phyloP scores from a whole-genome alignment of 92 coral and sea anemone species.

The Pocillopora meandrina region DNA sequence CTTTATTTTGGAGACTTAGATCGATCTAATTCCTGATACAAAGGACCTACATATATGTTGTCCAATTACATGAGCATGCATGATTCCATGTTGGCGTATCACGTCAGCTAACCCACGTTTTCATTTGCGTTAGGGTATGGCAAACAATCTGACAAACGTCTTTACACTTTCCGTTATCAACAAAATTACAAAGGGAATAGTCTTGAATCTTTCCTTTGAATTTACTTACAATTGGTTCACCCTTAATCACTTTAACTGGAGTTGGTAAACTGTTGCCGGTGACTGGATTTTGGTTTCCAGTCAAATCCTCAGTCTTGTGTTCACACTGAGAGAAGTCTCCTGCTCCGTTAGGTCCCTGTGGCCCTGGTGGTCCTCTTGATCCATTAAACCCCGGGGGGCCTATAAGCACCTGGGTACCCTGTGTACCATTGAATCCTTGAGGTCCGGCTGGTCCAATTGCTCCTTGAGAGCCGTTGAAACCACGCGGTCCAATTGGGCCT shows the following conservation, averaged over 20 bases:
- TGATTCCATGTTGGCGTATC: too few species aligned
- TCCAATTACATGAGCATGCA: too few species aligned
- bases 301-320: neutral
- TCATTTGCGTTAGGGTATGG: too few species aligned
- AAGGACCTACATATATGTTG: too few species aligned
- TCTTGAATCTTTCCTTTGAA: neutral
- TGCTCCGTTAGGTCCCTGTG: neutral
- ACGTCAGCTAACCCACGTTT: too few species aligned
- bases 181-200: neutral
- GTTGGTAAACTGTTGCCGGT: neutral
- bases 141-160: too few species aligned
- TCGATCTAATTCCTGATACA: too few species aligned
- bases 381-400: conserved; percentile 10
- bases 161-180: too few species aligned
- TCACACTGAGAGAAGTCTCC: neutral
- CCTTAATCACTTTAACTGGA: neutral
- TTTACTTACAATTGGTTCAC: conserved; percentile 21
- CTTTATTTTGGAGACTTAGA: too few species aligned
- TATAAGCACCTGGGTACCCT: conserved; percentile 24
- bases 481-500: too few species aligned
- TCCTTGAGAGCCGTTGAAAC: conserved; percentile 13
- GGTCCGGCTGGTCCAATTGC: neutral
- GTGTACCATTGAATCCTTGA: conserved; percentile 20
- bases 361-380: conserved; percentile 15
- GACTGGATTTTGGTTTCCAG: neutral